These are phyloP conservation scores for Oasisia sp. DNA, from an alignment of 2,888 invertebrate species.

Conservation along the genomic window DNA sequence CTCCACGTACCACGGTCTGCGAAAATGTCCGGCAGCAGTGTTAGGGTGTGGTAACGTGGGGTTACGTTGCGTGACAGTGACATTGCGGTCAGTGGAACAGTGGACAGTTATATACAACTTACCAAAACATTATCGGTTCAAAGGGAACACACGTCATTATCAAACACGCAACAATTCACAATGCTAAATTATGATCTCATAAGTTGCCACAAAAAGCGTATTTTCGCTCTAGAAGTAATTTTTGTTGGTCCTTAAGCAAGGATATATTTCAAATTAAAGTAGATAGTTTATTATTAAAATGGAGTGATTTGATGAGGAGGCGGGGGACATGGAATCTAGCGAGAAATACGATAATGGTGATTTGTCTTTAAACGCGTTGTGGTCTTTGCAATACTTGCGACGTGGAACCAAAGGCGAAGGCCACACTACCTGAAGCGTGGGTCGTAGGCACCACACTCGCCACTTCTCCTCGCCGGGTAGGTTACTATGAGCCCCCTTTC, in stretches of 20 bases:
- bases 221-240: background rate
- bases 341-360: background rate
- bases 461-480: background rate
- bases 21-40: background rate
- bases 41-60: no score
- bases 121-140: no score
- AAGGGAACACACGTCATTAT: no score
- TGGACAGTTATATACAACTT: no score
- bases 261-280: background rate
- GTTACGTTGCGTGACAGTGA: no score
- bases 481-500: background rate
- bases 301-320: background rate
- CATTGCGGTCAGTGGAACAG: no score
- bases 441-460: background rate
- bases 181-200: background rate
- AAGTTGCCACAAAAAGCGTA: background rate
- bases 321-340: background rate
- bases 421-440: background rate
- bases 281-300: background rate
- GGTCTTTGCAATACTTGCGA: no score
- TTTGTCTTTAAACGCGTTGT: background rate
- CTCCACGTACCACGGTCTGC: background rate
- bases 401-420: background rate
- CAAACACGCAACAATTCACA: background rate
- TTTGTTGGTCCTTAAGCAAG: background rate